These are phyloP conservation scores for Leptopilina syphax DNA, from an alignment of 2,888 invertebrate genomes.

Conservation along the genomic window DNA sequence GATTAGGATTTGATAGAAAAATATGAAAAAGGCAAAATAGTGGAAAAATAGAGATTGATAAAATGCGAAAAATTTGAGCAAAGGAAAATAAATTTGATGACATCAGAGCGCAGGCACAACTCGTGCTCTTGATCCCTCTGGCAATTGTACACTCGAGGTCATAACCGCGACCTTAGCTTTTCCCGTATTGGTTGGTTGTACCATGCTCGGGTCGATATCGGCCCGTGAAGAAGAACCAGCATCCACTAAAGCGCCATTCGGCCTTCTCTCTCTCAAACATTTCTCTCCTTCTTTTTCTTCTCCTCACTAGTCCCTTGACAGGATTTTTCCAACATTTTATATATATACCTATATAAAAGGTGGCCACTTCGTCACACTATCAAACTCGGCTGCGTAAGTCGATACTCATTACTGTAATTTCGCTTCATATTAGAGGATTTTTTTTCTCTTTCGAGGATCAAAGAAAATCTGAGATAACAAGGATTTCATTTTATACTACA, in stretches of 20 bases:
- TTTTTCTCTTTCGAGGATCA: neutral
- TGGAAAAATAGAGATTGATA: neutral
- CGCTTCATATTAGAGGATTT: neutral
- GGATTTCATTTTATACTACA: no score
- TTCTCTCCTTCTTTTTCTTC: neutral
- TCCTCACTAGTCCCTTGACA: neutral
- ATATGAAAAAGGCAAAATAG: no score
- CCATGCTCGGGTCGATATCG: slow-evolving; percentile 65
- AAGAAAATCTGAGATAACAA: neutral
- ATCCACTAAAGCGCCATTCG: slow-evolving; percentile 60
- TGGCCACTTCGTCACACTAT: neutral
- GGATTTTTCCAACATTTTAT: neutral
- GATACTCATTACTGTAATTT: neutral
- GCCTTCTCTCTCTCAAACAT: slow-evolving; percentile 46
- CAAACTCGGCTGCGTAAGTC: neutral
- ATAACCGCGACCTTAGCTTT: slow-evolving; percentile 65
- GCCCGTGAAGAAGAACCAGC: slow-evolving; percentile 60
- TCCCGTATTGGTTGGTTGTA: slow-evolving; percentile 63
- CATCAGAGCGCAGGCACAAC: slow-evolving; percentile 1
- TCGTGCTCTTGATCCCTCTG: slow-evolving; percentile 22
- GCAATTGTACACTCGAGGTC: slow-evolving; percentile 48
- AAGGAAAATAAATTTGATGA: neutral
- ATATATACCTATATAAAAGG: neutral
- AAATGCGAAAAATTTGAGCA: no score
- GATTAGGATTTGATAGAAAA: no score